Evolutionary conservation across 1,140 invertebrate genomes (phyloP).

Genomic region (Agrilus planipennis): DNA sequence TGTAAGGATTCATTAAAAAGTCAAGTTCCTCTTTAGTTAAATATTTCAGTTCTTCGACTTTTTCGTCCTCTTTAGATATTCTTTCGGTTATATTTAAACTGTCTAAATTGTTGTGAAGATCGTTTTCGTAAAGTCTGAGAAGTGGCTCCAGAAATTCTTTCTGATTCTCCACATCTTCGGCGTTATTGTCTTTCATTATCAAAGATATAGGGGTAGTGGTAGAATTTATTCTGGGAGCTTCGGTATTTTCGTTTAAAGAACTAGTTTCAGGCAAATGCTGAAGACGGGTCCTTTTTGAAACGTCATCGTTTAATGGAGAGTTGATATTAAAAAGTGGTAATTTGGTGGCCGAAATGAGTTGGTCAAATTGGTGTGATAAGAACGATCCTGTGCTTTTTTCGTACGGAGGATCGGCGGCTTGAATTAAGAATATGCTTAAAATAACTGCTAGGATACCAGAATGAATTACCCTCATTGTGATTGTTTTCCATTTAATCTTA

Average conservation of each 20-base stretch:
- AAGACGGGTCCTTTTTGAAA: background rate
- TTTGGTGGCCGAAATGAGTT: too few species aligned
- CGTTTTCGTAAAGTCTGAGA: conserved; percentile 23
- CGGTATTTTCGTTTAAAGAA: too few species aligned
- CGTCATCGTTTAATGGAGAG: too few species aligned
- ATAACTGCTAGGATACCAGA: conserved; percentile 29
- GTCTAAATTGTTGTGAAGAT: conserved; percentile 4
- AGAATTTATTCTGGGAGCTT: conserved; percentile 4
- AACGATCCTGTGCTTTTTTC: conserved; percentile 17
- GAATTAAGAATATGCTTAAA: conserved; percentile 31
- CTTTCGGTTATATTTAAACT: conserved; percentile 8
- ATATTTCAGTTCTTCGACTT: conserved; percentile 19
- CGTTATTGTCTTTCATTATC: too few species aligned
- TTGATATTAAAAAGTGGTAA: background rate
- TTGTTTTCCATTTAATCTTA: conserved; percentile 29
- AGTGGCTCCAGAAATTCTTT: conserved; percentile 28
- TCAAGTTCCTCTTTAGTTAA: conserved; percentile 22
- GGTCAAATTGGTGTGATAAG: too few species aligned
- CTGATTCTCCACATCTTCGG: too few species aligned
- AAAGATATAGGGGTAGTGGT: background rate
- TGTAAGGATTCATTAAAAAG: conserved; percentile 1
- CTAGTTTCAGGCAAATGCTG: background rate
- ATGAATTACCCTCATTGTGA: conserved; percentile 32
- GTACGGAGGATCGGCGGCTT: conserved; percentile 30
- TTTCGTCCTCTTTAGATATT: conserved; percentile 29